These are phyloP conservation scores for Coremacera marginata DNA, from an alignment of 2,888 invertebrate species.

Conservation along the genomic window DNA sequence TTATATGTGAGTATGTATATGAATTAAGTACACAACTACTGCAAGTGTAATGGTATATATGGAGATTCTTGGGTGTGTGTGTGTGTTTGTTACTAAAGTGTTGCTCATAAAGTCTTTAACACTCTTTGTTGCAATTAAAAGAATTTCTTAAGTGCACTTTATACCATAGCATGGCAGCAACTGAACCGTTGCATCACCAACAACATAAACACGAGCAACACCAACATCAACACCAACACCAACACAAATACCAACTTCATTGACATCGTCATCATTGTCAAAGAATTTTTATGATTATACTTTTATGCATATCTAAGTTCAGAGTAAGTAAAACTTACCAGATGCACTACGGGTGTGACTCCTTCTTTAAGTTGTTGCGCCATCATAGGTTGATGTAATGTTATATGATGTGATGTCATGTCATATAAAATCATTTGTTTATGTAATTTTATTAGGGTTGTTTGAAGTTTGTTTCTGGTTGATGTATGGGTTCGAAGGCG, in stretches of 20 bases:
- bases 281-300: background rate
- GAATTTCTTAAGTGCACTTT: slow-evolving; percentile 30
- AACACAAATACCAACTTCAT: background rate
- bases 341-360: slow-evolving; percentile 21
- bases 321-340: slow-evolving; percentile 31
- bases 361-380: slow-evolving; percentile 7
- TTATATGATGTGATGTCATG: background rate
- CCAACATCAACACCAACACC: background rate
- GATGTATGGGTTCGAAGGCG: background rate
- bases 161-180: slow-evolving; percentile 10
- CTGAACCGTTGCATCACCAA: slow-evolving; percentile 21
- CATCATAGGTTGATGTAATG: background rate
- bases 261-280: slow-evolving; percentile 11
- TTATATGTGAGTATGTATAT: background rate
- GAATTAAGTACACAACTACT: background rate
- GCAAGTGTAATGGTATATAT: background rate
- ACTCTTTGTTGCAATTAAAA: slow-evolving; percentile 56
- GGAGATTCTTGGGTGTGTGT: background rate
- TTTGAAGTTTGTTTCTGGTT: background rate
- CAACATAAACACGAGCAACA: background rate
- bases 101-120: slow-evolving; percentile 67
- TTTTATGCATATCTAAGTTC: background rate
- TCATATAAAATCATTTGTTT: slow-evolving; percentile 15
- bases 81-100: slow-evolving; percentile 54
- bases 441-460: slow-evolving; percentile 47